phyloP scores from a whole-genome alignment of 2,113 vertebrate genomes.

The Takifugu bimaculatus region DNA sequence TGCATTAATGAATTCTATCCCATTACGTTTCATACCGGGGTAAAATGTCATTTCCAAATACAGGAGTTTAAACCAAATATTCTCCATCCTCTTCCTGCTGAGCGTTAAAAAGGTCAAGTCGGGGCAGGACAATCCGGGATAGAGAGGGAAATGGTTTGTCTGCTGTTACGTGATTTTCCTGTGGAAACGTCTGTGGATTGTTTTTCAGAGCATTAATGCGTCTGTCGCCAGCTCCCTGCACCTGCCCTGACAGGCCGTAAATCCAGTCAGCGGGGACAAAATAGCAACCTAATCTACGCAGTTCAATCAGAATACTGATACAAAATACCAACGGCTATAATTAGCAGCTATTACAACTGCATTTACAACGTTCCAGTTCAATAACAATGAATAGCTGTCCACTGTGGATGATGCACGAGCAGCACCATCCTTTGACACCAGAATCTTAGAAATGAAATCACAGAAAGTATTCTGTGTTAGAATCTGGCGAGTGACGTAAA shows the following conservation, averaged over 20 bases:
- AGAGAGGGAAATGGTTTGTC: conserved; percentile 6
- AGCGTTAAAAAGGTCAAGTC: conserved; percentile 35
- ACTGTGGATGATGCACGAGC: no score
- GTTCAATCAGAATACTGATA: no score
- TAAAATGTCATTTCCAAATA: conserved; percentile 27
- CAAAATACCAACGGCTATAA: conserved; percentile 3
- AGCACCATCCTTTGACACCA: no score
- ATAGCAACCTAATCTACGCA: not conserved
- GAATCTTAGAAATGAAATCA: no score
- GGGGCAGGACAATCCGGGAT: conserved; percentile 33
- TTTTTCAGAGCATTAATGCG: no score
- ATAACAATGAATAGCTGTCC: not conserved
- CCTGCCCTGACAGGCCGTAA: not conserved
- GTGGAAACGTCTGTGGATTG: no score
- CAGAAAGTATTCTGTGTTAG: no score
- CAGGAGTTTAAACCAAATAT: conserved; percentile 10
- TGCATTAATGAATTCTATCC: not conserved
- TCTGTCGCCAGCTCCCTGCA: not conserved
- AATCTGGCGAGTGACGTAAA: no score
- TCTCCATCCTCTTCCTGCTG: conserved; percentile 50
- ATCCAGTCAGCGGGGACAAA: not conserved
- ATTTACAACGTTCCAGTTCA: conserved; percentile 1
- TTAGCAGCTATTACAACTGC: conserved; percentile 35
- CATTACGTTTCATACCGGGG: no score
- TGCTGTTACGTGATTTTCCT: no score